phyloP scores from a whole-genome alignment of 2,113 vertebrate species.

The Notothenia coriiceps region DNA sequence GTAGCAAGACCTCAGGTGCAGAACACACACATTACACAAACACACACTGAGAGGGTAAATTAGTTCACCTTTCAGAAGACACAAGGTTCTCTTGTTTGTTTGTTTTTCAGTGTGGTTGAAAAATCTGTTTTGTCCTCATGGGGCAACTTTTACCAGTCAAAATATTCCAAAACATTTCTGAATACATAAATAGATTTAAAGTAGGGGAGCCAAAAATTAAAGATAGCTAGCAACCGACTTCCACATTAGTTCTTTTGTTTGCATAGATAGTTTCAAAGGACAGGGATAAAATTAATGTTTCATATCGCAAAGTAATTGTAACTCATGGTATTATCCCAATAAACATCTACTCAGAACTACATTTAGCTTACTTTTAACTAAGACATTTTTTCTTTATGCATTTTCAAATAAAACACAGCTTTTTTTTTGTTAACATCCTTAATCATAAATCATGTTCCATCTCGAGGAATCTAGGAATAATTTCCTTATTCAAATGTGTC shows the following conservation, averaged over 20 bases:
- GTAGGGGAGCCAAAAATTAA: too few species aligned
- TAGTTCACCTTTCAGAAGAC: conserved; percentile 51
- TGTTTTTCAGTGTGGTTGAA: not conserved
- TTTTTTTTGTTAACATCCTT: too few species aligned
- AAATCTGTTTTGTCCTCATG: conserved; percentile 8
- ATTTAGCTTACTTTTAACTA: too few species aligned
- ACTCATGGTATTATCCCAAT: too few species aligned
- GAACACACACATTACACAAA: conserved; percentile 39
- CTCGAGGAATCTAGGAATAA: too few species aligned
- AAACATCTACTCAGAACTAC: too few species aligned
- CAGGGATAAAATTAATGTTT: not conserved
- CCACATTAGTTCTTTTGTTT: not conserved
- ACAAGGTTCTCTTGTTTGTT: conserved; percentile 5
- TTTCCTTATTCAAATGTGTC: too few species aligned
- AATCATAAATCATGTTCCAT: too few species aligned
- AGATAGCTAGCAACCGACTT: not conserved
- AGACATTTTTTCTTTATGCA: too few species aligned
- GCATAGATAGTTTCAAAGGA: not conserved
- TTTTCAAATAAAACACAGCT: too few species aligned
- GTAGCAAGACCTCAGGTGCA: conserved; percentile 63
- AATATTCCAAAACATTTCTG: conserved; percentile 15
- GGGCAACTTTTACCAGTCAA: conserved; percentile 15
- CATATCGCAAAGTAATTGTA: too few species aligned
- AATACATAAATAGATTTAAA: not conserved
- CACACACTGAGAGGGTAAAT: conserved; percentile 19